These are phyloP conservation scores for Loriculus beryllinus DNA, from an alignment of 2,797 vertebrate genomes.

Conservation along the genomic window DNA sequence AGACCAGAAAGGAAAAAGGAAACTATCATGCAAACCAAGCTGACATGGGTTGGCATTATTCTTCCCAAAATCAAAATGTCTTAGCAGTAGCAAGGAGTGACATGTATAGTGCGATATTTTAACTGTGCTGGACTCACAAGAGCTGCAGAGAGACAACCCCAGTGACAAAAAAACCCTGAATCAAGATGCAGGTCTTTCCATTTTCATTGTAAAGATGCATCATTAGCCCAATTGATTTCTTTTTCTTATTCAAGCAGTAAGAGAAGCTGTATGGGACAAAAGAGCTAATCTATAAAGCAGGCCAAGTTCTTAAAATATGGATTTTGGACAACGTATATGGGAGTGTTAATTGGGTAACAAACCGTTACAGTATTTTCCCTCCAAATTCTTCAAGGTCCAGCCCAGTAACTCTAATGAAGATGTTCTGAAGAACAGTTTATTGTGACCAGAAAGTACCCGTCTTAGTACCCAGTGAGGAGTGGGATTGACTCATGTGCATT, in stretches of 20 bases:
- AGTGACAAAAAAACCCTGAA: neutral
- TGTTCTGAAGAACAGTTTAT: neutral
- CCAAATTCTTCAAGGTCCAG: neutral
- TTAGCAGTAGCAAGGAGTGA: neutral
- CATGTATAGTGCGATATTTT: neutral
- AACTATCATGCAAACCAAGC: neutral
- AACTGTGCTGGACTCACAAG: neutral
- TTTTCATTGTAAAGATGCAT: neutral
- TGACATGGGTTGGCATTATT: neutral
- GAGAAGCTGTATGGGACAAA: neutral
- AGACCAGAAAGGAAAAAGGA: neutral
- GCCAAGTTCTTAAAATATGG: neutral
- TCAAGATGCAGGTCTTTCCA: neutral
- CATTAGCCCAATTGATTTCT: neutral
- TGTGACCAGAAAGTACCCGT: neutral
- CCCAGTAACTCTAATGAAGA: neutral
- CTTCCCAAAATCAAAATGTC: constrained; percentile 16
- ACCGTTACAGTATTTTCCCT: neutral
- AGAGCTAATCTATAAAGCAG: neutral
- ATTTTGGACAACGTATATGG: neutral
- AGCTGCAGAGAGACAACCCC: neutral
- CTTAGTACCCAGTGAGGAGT: neutral
- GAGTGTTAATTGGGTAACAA: neutral
- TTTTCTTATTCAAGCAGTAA: neutral
- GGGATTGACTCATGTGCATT: neutral